Evolutionary conservation across 2,797 vertebrate genomes (phyloP), one percentile per base, ranked within the genome.

Genomic region (Aratinga solstitialis): DNA sequence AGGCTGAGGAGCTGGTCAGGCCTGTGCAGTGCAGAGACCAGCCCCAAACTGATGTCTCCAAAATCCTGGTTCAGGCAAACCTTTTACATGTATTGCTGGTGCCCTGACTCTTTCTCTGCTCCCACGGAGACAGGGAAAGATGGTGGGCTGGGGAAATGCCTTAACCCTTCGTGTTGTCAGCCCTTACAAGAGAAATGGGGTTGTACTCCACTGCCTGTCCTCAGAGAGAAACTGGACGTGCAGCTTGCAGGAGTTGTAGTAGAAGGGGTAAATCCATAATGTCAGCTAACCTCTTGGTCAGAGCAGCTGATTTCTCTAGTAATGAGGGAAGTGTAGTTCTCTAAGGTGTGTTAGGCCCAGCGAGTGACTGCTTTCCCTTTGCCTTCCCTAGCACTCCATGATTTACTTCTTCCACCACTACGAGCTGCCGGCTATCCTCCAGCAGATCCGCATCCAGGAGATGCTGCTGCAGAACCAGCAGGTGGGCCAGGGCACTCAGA

Each of bases 351-450:
- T 21, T 10, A 34, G 26, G 43, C 36, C 22, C 32, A 9, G 0
- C 0, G 8, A 16, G 20, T 97, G 62, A 94, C 45, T 3, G 18
- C 67, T 74, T 32, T 22, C 78, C 56, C 22, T 40, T 32, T 74
- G 7, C 66, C 29, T 77, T n/a, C 29, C 7, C 12, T 93, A 99
- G 99, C 99, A 99, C 93, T 99, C 99, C 4, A 99, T 99, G 99
- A 99, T 99, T 95, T 99, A 99, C 96, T 99, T 99, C 95, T 99
- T 99, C 98, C 99, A 99, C 87, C 99, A 99, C 97, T 99, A 99
- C 0, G 99, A 99, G 98, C 98, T 99, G 67, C 99, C 99, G 0
- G 99, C 99, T 93, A 99, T 99, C 92, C 98, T 99, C 79, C 99
- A 99, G 97, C 99, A 99, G 98, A 98, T 99, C 96, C 96, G 99